These are phyloP conservation scores for Axinella damicornis DNA, from an alignment of 37 sponge, comb jelly and placozoan species.

Conservation along the genomic window DNA sequence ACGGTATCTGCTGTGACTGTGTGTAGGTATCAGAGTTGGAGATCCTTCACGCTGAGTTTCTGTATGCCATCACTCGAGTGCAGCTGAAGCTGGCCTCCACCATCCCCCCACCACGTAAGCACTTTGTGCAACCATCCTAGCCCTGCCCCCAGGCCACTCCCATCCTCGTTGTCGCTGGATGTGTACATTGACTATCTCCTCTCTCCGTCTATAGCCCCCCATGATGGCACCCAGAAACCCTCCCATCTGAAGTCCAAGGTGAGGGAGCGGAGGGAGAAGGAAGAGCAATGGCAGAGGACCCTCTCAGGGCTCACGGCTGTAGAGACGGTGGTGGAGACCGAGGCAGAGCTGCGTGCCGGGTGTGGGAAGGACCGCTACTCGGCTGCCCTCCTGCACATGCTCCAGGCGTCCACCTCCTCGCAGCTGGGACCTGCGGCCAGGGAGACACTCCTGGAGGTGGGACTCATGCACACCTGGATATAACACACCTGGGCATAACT, in stretches of 20 bases:
- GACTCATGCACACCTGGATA: too few relatives aligned
- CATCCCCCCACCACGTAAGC: constrained; percentile 64
- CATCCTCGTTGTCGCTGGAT: background rate
- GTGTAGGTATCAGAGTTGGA: constrained; percentile 20
- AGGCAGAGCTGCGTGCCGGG: constrained; percentile 17
- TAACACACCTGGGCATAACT: too few relatives aligned
- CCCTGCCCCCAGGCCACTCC: too few relatives aligned
- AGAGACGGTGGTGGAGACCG: background rate
- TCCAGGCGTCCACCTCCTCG: constrained; percentile 17
- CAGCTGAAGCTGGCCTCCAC: constrained; percentile 71
- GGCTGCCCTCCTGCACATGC: constrained; percentile 40
- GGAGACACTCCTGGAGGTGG: constrained; percentile 34
- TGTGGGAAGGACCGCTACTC: constrained; percentile 34
- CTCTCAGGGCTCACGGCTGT: constrained; percentile 40
- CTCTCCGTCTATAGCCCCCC: background rate
- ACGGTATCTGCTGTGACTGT: too few relatives aligned
- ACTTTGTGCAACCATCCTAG: too few relatives aligned
- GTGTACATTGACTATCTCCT: too few relatives aligned
- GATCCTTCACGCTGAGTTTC: constrained; percentile 59
- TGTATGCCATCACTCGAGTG: constrained; percentile 37
- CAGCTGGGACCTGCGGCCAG: background rate
- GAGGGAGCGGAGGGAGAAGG: constrained; percentile 35
- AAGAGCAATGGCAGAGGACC: constrained; percentile 37
- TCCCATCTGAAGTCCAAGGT: constrained; percentile 69
- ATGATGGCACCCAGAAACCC: constrained; percentile 26